Evolutionary conservation across 2,113 vertebrate genomes (phyloP).

Genomic region (Gallinago paraguaiae): DNA sequence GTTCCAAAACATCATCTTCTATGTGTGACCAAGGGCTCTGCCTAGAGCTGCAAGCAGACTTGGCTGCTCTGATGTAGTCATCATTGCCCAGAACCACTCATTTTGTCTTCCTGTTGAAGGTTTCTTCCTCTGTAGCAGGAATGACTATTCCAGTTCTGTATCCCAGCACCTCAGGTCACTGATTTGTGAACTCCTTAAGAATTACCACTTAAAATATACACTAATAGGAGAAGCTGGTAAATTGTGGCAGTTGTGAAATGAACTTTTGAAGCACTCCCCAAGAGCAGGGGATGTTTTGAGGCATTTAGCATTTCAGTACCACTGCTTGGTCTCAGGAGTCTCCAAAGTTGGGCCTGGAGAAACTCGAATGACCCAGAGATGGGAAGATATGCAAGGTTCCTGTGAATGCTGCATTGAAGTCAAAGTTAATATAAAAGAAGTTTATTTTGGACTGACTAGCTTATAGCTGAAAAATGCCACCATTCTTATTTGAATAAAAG

Average conservation of each 20-base stretch:
- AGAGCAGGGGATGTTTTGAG: not conserved
- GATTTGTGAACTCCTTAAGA: not conserved
- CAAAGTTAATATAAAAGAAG: not conserved
- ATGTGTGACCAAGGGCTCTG: not conserved
- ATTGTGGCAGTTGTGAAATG: not conserved
- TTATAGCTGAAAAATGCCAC: not conserved
- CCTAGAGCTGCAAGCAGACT: not conserved
- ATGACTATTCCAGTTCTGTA: not conserved
- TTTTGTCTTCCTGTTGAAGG: not conserved
- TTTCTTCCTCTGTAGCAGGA: not conserved
- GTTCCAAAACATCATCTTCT: fast-evolving
- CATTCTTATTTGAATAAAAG: not conserved
- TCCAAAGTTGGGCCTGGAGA: not conserved
- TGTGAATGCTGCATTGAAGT: not conserved
- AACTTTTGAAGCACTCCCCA: not conserved
- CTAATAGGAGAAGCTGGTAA: not conserved
- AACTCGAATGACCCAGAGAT: not conserved
- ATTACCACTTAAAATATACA: not conserved
- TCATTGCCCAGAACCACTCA: not conserved
- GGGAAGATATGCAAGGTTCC: not conserved
- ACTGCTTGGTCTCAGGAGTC: not conserved
- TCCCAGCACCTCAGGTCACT: not conserved
- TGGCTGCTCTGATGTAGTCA: fast-evolving
- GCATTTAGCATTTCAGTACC: not conserved
- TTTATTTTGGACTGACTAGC: not conserved